phyloP scores from a whole-genome alignment of 2,797 vertebrate species.

The Falco biarmicus region DNA sequence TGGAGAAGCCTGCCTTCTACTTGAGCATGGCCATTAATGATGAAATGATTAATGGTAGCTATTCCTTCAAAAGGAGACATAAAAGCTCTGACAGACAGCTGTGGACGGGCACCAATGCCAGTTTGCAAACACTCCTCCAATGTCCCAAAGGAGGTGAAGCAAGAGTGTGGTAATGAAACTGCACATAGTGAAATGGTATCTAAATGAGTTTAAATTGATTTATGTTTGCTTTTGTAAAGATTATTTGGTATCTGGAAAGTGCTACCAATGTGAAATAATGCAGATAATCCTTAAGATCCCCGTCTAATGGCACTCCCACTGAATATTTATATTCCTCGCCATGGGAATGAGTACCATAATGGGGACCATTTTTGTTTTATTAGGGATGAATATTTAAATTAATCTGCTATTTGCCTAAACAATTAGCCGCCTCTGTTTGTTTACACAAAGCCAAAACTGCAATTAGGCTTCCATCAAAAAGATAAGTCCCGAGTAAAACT shows the following conservation, averaged over 20 bases:
- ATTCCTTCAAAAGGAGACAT: slow-evolving; percentile 70
- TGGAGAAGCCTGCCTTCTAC: slow-evolving; percentile 14
- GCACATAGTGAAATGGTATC: slow-evolving; percentile 79
- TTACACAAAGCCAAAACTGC: slow-evolving; percentile 83
- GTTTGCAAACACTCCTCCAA: slow-evolving; percentile 66
- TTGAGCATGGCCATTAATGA: slow-evolving; percentile 55
- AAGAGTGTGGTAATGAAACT: slow-evolving; percentile 83
- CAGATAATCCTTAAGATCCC: slow-evolving; percentile 79
- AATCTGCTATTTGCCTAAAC: slow-evolving; percentile 88
- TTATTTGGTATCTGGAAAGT: slow-evolving; percentile 79
- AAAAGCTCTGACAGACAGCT: slow-evolving; percentile 73
- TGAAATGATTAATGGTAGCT: slow-evolving; percentile 77
- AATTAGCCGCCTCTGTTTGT: slow-evolving; percentile 82
- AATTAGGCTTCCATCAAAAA: slow-evolving; percentile 86
- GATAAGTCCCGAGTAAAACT: slow-evolving; percentile 81
- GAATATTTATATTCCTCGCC: slow-evolving; percentile 83
- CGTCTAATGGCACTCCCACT: slow-evolving; percentile 80
- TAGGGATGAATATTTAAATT: slow-evolving; percentile 88
- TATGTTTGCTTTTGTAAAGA: slow-evolving; percentile 83
- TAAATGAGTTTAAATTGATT: slow-evolving; percentile 85
- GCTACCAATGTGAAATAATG: slow-evolving; percentile 80
- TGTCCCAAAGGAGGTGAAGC: slow-evolving; percentile 72
- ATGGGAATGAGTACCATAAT: slow-evolving; percentile 80
- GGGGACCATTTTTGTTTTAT: slow-evolving; percentile 85
- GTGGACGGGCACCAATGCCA: slow-evolving; percentile 75